Evolutionary conservation across 2,888 invertebrate genomes (phyloP), one percentile per base, ranked within the genome.

Genomic region (Drosophila affinis): DNA sequence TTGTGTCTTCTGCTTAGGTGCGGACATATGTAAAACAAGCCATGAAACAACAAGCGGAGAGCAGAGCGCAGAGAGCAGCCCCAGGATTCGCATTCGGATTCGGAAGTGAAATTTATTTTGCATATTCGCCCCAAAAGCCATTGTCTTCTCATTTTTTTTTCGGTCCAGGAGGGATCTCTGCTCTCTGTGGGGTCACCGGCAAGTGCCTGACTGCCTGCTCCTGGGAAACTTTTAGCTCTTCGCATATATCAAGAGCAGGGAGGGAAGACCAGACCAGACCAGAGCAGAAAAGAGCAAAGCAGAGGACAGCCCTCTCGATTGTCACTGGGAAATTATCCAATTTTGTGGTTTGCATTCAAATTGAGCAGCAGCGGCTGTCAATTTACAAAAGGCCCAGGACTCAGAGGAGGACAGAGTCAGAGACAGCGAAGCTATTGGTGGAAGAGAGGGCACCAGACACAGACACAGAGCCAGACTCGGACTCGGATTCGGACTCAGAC

Each of bases 301-400:
- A 49, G 51, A 56, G 62, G 45, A 51, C 48, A 48, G 49, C 55
- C 67, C 47, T 45, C 45, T 80, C 89, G 87, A 88, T 90, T 91
- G 91, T 89, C 91, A 89, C 90, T 86, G 91, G 91, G 91, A 91
- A 91, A 91, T 91, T 90, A 91, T 90, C 91, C 91, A 91, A 91
- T 91, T 91, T 90, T 88, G 89, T 90, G 86, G 70, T 84, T 83
- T 82, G 89, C 89, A 91, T 91, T 91, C 89, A 90, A 91, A 91
- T 91, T 87, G 87, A 79, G 78, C 73, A 63, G 57, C 71, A 54
- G 72, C 81, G 77, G 72, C 83, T 90, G 90, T 91, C 91, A 91
- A 91, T 91, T 91, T 90, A 90, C 88, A 78, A 67, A 61, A 61
- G 60, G 52, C 46, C 47, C 21, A 21, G 21, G 27, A 14, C 48